Conservation (phyloP, 1,140 invertebrate species). For the Macrosteles quadrilineatus region DNA sequence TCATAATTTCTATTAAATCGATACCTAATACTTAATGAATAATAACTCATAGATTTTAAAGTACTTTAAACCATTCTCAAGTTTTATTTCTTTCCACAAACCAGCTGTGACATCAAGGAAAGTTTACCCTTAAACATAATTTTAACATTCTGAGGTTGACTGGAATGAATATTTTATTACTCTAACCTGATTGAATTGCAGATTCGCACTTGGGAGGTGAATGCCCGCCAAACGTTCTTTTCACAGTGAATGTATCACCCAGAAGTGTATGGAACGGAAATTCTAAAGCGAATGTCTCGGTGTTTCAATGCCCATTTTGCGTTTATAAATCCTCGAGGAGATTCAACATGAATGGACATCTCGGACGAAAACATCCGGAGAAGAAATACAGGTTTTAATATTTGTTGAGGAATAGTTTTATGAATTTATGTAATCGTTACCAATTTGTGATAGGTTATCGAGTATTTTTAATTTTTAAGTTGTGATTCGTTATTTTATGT, state of each 20-base stretch:
- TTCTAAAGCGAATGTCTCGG: neutral
- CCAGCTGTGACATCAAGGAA: no score
- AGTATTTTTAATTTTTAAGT: constrained; percentile 9
- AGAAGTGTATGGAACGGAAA: neutral
- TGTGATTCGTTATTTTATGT: neutral
- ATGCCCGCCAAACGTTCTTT: neutral
- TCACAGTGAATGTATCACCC: neutral
- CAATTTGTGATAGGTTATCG: constrained; percentile 18
- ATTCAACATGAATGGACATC: constrained; percentile 32
- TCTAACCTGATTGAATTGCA: neutral
- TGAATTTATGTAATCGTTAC: neutral
- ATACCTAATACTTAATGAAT: no score
- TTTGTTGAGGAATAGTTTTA: neutral
- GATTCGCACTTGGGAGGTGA: neutral
- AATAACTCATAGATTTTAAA: no score
- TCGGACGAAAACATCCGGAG: constrained; percentile 17
- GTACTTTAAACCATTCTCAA: no score
- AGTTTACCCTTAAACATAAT: no score
- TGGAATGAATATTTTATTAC: no score
- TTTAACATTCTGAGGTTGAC: no score
- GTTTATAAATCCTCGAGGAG: constrained; percentile 27
- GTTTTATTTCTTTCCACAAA: no score
- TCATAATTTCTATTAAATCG: no score
- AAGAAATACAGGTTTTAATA: constrained; percentile 1
- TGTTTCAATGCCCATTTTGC: constrained; percentile 37